Percentiles rank a stretch among this genome's conserved stretches.
Evolutionary conservation across 1,140 invertebrate genomes (phyloP).

Genomic region (Drosophila truncata): DNA sequence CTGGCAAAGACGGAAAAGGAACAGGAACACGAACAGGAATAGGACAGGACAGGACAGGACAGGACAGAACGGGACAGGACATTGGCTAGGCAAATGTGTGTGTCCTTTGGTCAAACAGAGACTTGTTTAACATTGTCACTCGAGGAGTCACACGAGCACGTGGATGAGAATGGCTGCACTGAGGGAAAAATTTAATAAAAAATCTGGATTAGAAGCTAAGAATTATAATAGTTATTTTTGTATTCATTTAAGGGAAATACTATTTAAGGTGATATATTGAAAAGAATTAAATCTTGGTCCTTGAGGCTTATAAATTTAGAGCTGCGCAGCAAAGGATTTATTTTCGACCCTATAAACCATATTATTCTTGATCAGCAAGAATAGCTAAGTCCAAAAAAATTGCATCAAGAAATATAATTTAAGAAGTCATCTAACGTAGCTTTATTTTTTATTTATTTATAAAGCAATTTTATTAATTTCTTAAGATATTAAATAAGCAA

Average conservation of each 20-base stretch:
- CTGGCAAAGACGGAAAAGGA: constrained; percentile 17
- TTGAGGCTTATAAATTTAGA: too few species aligned
- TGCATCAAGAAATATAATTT: too few species aligned
- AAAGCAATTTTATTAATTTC: too few species aligned
- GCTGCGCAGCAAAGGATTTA: too few species aligned
- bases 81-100: constrained; percentile 44
- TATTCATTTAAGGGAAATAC: background rate
- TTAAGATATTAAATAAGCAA: too few species aligned
- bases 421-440: too few species aligned
- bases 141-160: constrained; percentile 39
- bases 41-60: too few species aligned
- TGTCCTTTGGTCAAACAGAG: constrained; percentile 56
- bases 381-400: too few species aligned
- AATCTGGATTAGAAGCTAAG: background rate
- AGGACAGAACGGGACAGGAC: constrained; percentile 14
- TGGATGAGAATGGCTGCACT: constrained; percentile 19
- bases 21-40: background rate
- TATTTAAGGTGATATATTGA: background rate
- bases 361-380: too few species aligned
- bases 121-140: constrained; percentile 63
- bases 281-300: too few species aligned
- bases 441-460: too few species aligned
- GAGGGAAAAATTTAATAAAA: background rate
- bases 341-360: too few species aligned
- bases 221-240: background rate